Evolutionary conservation across 2,113 vertebrate species (phyloP).

Genomic region (Myiopsitta monachus): DNA sequence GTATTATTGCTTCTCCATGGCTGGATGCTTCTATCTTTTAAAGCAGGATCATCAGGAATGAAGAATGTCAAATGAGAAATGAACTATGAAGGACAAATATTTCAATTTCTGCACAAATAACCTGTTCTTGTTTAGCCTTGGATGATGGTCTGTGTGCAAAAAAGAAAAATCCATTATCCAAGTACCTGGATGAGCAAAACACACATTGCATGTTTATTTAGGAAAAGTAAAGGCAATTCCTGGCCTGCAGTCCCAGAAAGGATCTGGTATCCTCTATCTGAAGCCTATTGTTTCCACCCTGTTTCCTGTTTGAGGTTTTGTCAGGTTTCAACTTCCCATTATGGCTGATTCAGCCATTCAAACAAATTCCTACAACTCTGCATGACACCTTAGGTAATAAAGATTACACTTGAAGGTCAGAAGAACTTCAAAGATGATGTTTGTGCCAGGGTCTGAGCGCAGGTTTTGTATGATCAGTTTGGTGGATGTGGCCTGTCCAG

Average conservation of each 20-base stretch:
- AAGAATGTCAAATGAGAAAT: slow-evolving; percentile 58
- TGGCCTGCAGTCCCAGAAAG: neutral
- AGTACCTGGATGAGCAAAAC: neutral
- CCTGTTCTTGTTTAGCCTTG: slow-evolving; percentile 19
- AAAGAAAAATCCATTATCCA: neutral
- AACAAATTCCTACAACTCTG: neutral
- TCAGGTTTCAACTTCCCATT: slow-evolving; percentile 1
- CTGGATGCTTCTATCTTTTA: slow-evolving; percentile 59
- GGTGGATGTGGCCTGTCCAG: neutral
- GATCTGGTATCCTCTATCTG: slow-evolving; percentile 23
- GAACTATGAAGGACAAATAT: slow-evolving; percentile 68
- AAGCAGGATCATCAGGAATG: slow-evolving; percentile 59
- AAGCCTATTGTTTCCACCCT: slow-evolving; percentile 27
- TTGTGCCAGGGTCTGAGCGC: neutral
- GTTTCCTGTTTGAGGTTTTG: slow-evolving; percentile 43
- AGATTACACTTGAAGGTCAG: neutral
- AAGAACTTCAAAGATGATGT: neutral
- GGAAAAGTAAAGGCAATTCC: slow-evolving; percentile 21
- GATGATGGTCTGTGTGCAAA: neutral
- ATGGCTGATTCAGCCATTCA: neutral
- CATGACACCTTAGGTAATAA: neutral
- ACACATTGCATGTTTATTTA: neutral
- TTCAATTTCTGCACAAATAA: slow-evolving; percentile 48
- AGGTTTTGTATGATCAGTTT: neutral
- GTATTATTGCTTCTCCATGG: slow-evolving; percentile 60